phyloP scores from a whole-genome alignment of 1,140 invertebrate species.

The Sesamia nonagrioides region DNA sequence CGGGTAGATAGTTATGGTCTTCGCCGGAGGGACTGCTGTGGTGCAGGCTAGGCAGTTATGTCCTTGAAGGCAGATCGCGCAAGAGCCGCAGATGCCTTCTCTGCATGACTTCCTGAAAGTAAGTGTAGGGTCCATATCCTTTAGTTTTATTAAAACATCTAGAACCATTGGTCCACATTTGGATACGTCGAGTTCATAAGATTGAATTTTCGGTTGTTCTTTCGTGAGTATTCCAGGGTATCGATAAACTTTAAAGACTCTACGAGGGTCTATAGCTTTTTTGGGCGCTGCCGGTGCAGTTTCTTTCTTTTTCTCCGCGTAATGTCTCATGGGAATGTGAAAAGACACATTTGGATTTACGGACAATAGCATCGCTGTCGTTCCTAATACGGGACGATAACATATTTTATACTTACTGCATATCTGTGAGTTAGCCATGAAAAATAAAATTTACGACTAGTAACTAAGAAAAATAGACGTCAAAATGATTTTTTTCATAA shows the following conservation, averaged over 20 bases:
- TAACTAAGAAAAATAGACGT: conserved; percentile 14
- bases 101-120: conserved; percentile 95
- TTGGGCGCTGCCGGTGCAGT: conserved; percentile 65
- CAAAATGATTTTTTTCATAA: background rate
- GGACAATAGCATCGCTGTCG: background rate
- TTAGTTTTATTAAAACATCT: conserved; percentile 95
- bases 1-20: conserved; percentile 93
- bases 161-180: conserved; percentile 94
- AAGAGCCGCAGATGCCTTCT: conserved; percentile 97
- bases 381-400: background rate
- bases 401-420: background rate
- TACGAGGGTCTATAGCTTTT: conserved; percentile 88
- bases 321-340: background rate
- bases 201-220: conserved; percentile 91
- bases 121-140: conserved; percentile 95
- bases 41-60: conserved; percentile 95
- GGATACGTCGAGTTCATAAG: conserved; percentile 93
- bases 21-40: conserved; percentile 82
- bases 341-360: background rate
- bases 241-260: conserved; percentile 77
- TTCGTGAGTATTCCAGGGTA: conserved; percentile 79
- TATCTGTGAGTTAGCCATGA: conserved; percentile 9
- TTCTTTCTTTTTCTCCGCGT: background rate
- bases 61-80: conserved; percentile 96
- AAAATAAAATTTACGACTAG: background rate